phyloP scores from a whole-genome alignment of 2,113 vertebrate species.

The Thinocorus orbignyianus region DNA sequence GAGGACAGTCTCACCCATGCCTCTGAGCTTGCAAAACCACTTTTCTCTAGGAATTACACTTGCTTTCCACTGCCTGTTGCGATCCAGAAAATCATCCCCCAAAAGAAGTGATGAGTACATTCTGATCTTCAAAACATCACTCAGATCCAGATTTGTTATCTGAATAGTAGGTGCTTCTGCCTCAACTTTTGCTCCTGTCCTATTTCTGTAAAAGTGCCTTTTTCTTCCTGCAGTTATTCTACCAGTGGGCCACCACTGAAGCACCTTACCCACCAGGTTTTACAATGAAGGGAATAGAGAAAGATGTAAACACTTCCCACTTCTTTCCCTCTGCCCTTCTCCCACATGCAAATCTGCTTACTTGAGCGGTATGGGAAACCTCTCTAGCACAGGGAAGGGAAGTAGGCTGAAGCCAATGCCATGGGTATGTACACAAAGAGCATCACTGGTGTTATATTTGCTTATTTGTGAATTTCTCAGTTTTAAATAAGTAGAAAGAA shows the following conservation, averaged over 20 bases:
- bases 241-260: neutral
- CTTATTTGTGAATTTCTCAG: neutral
- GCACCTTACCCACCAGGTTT: neutral
- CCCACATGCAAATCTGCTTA: neutral
- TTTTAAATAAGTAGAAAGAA: neutral
- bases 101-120: neutral
- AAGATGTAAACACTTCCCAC: neutral
- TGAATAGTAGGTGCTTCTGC: neutral
- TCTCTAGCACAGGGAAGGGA: neutral
- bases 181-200: neutral
- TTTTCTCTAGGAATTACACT: neutral
- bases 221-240: neutral
- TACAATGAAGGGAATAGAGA: neutral
- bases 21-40: neutral
- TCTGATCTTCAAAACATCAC: neutral
- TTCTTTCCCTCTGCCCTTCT: conserved; percentile 2
- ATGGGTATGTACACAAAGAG: neutral
- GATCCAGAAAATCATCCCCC: neutral
- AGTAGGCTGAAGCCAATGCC: neutral
- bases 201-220: neutral
- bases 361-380: neutral
- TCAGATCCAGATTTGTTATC: neutral
- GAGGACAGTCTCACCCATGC: neutral
- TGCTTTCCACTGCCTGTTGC: neutral
- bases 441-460: neutral